These are phyloP conservation scores for Coremacera marginata DNA, from an alignment of 2,888 invertebrate species.

Conservation along the genomic window DNA sequence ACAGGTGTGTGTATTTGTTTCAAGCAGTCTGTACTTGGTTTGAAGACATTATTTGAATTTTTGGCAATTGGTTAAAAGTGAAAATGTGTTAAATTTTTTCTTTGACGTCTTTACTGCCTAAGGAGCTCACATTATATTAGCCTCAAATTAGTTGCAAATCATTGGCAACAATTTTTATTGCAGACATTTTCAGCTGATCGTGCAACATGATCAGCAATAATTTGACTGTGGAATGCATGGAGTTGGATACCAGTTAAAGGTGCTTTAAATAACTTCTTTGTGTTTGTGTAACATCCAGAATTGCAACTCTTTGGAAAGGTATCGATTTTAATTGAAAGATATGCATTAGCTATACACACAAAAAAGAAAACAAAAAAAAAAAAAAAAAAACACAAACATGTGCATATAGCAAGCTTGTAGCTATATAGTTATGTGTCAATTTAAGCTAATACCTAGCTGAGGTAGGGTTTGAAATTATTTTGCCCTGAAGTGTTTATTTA, in stretches of 20 bases:
- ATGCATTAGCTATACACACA: too few species aligned
- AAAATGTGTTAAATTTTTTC: neutral
- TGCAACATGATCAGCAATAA: too few species aligned
- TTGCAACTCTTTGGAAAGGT: neutral
- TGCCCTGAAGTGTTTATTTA: too few species aligned
- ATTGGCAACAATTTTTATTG: neutral
- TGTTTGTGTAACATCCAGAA: neutral
- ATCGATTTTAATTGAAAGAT: neutral
- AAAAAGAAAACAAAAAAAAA: too few species aligned
- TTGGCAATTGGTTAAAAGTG: conserved; percentile 2
- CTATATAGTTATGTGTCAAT: too few species aligned
- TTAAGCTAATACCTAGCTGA: too few species aligned
- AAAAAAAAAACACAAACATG: too few species aligned
- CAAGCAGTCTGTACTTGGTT: neutral
- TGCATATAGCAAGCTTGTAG: too few species aligned
- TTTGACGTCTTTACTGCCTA: neutral
- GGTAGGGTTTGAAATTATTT: too few species aligned
- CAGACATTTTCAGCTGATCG: neutral
- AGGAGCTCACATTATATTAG: neutral
- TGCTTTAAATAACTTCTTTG: neutral
- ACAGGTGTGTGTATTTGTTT: neutral
- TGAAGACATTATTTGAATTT: conserved; percentile 8
- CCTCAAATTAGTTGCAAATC: conserved; percentile 27
- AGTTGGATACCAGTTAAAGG: neutral
- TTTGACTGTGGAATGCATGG: too few species aligned